phyloP scores from a whole-genome alignment of 2,113 vertebrate genomes.

The Archocentrus centrarchus region DNA sequence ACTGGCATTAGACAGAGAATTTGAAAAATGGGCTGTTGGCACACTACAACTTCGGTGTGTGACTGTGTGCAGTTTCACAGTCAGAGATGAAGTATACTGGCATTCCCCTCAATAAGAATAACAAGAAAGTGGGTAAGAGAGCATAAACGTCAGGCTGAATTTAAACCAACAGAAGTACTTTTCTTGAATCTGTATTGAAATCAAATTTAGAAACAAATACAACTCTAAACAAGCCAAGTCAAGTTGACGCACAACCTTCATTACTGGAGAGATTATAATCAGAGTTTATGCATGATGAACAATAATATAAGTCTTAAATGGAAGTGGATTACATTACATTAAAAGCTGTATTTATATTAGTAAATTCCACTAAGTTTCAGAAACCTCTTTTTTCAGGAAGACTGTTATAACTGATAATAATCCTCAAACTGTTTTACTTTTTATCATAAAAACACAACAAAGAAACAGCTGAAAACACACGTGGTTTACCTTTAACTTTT shows the following conservation, averaged over 20 bases:
- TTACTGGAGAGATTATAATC: background rate
- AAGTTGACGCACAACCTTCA: background rate
- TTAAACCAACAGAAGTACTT: background rate
- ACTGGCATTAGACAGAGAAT: background rate
- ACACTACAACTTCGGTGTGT: background rate
- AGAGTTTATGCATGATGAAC: background rate
- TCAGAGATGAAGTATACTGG: background rate
- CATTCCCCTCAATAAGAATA: background rate
- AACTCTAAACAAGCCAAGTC: background rate
- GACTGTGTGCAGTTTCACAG: slow-evolving; percentile 2
- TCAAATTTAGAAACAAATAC: background rate
- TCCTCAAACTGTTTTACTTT: background rate
- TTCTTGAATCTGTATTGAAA: background rate
- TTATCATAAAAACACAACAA: background rate
- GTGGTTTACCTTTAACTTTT: background rate
- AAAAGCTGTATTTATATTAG: background rate
- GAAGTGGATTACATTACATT: background rate
- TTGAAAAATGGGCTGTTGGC: background rate
- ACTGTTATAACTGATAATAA: background rate
- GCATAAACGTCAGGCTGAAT: background rate
- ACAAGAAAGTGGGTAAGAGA: background rate
- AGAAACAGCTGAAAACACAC: background rate
- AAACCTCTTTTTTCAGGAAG: background rate
- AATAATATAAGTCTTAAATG: background rate
- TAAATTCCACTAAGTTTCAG: background rate